Base-by-base conservation (phyloP, 2,797 vertebrate species). In the Rhinophrynus dorsalis region DNA sequence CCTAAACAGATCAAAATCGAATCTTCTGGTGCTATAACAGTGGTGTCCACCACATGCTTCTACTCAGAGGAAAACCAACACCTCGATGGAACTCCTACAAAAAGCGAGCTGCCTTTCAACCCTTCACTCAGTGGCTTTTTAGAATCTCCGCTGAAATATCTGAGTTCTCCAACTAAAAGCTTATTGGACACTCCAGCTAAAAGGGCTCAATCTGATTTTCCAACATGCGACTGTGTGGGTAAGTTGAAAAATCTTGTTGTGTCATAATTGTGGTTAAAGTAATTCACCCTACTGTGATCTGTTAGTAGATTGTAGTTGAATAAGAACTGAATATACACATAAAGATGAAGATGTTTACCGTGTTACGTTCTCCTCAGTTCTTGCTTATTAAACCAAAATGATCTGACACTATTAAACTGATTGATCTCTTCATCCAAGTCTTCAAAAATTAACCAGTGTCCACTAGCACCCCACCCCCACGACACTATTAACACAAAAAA, bases 1-100 rank as follows among this genome's bases (percentile, higher is more conserved):
- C 91, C 84, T 0, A 99, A 98, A 83, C 94, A 95, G 71, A 92
- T 98, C 82, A 99, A 98, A 88, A 90, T 98, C 0, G 96, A 99
- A 74, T 80, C 92, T 62, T 93, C 94, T 3, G 96, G 96, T 74
- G 93, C 93, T 64, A 83, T 99, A 75, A 90, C 96, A 1, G 94
- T 99, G 79, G 88, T 99, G 26, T 98, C 97, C 6, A 98, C 97
- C 78, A 97, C 94, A 12, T 94, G 92, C 82, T 94, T 88, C 82
- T 93, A 93, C 79, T 89, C 92, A 0, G 85, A 89, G 8, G 90
- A 90, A 75, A 85, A 82, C 64, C 82, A 83, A 80, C 86, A 91
- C 2, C 86, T 92, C 3, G 80, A 88, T 27, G 88, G 90, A 80
- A 98, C 95, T 0, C 95, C 97, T 17, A 94, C 94, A 24, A 98